Evolutionary conservation across 2,888 invertebrate genomes (phyloP).

Genomic region (Polyploca ridens): DNA sequence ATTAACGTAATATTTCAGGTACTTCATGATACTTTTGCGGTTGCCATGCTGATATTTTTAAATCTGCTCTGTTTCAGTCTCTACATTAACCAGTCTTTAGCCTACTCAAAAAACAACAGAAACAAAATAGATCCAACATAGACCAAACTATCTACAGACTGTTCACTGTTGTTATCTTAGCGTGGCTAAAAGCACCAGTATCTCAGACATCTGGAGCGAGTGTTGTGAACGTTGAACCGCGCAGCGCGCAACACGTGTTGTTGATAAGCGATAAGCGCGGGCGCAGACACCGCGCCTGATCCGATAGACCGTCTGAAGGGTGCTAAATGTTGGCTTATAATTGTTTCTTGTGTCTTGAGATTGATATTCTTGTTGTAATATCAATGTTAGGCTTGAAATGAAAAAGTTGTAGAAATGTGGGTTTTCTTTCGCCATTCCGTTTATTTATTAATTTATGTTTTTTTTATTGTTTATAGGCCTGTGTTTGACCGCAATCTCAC

Average conservation of each 20-base stretch:
- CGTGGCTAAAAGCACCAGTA: constrained; percentile 38
- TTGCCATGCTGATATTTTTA: no score
- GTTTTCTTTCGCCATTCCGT: no score
- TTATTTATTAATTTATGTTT: no score
- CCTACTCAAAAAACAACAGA: background rate
- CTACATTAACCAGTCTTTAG: background rate
- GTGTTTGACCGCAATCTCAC: no score
- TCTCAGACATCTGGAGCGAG: constrained; percentile 40
- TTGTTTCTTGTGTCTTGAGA: background rate
- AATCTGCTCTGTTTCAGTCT: no score
- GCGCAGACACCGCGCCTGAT: background rate
- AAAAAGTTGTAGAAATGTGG: no score
- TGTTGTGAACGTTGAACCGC: constrained; percentile 14
- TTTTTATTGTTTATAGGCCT: no score
- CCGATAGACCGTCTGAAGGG: constrained; percentile 1
- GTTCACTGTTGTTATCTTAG: background rate
- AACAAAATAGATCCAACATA: background rate
- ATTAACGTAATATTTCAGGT: no score
- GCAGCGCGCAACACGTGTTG: constrained; percentile 11
- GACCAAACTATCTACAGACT: background rate
- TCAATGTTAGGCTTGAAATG: no score
- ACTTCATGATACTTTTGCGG: no score
- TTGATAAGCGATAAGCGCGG: constrained; percentile 7
- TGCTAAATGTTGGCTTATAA: background rate
- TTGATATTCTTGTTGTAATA: no score